Base-by-base conservation (phyloP, 2,888 invertebrate species). In the Glyphotaelius pellucidus region DNA sequence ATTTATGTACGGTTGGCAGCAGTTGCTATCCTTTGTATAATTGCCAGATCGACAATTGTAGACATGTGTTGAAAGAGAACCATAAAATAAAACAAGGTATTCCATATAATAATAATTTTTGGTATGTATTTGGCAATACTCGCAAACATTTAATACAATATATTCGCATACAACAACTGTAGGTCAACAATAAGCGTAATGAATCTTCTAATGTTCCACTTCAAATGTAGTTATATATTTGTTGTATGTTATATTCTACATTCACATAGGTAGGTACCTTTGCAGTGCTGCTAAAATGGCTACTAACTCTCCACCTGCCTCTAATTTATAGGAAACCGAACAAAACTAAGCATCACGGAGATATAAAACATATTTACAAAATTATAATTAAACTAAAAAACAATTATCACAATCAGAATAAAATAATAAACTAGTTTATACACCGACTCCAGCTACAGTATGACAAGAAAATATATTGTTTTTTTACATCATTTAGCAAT, bases 101-200 rank as follows among this genome's bases (percentile, higher is more conserved):
- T 90, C 92, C 92, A 92, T 92, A 92, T 93, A 92, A 93, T 93
- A 93, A 92, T 93, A 93, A 93, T 93, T 93, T 93, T 93, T 93
- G 93, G 93, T 93, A 93, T 93, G 93, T 92, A 92, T 93, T 93
- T 93, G 93, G 93, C 93, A 93, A 93, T 93, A 92, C 92, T 93
- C 92, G 93, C 93, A 93, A 93, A 93, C 93, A 92, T 93, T 92
- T 87, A 92, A 93, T 93, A 93, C 93, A 93, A 93, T 92, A 93
- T 93, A 93, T 93, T 93, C 93, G 93, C 92, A 93, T 93, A 93
- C 93, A 93, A 93, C 92, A 91, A 92, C 92, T 91, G 92, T 92
- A 91, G 91, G 93, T 93, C 92, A 93, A 93, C 93, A 93, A 92
- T 93, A 93, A 93, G 93, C 93, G 93, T 93, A 91, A 91, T 90